A percentile compares a stretch with the other conserved stretches of the same genome.
These are phyloP conservation scores for Caretta caretta DNA, from an alignment of 2,113 vertebrate species.

Conservation along the genomic window DNA sequence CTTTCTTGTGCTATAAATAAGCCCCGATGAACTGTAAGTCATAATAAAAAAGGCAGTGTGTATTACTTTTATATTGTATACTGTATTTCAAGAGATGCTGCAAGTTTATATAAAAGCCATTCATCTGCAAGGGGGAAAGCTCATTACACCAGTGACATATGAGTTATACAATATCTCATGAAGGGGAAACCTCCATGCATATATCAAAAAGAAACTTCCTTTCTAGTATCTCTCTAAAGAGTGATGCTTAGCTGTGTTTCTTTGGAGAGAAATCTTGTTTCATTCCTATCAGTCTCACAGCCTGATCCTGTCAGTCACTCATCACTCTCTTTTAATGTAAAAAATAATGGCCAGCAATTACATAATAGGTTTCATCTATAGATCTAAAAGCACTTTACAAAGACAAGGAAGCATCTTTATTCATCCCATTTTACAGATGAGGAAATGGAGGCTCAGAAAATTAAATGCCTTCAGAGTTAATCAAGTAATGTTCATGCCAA, in stretches of 20 bases:
- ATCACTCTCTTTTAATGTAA: background rate
- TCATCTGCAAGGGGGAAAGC: background rate
- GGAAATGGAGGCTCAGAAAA: background rate
- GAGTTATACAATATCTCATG: background rate
- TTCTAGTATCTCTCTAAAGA: background rate
- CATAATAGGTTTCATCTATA: background rate
- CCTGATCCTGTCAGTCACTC: background rate
- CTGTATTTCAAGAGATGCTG: conserved; percentile 34
- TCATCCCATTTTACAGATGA: background rate
- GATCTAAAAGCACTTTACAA: background rate
- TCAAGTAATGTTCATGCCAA: background rate
- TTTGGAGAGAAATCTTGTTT: conserved; percentile 24
- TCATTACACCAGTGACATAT: background rate
- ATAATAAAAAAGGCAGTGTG: conserved; percentile 65
- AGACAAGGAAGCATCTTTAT: background rate
- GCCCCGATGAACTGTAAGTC: conserved; percentile 63
- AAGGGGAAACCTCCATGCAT: background rate
- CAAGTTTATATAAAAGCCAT: conserved; percentile 44
- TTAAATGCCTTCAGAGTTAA: conserved; percentile 1
- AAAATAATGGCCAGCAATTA: background rate
- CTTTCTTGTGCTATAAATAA: conserved; percentile 74
- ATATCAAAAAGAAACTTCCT: background rate
- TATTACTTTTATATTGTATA: conserved; percentile 59
- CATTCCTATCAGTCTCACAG: background rate
- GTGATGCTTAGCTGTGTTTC: background rate